Conservation (phyloP, 2,113 vertebrate species). For the Muntiacus muntjak region DNA sequence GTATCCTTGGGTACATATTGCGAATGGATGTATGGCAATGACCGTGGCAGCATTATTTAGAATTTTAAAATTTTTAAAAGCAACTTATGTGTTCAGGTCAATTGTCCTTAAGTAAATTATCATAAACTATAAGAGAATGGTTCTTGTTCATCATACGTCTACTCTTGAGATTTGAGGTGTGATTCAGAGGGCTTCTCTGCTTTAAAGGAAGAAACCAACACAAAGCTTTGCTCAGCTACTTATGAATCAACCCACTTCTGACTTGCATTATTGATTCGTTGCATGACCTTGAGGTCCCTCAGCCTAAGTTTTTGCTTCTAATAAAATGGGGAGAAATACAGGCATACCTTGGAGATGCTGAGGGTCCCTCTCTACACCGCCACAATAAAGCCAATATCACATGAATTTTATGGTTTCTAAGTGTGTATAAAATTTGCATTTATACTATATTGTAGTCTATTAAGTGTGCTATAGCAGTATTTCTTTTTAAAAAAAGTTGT, state of each 20-base stretch:
- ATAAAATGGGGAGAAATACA: not conserved
- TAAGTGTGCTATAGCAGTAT: not conserved
- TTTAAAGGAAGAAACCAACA: not conserved
- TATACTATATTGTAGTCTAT: not conserved
- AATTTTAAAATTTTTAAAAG: not conserved
- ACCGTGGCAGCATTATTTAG: rapidly evolving
- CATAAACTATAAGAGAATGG: rapidly evolving
- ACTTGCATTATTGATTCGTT: not conserved
- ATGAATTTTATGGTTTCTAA: not conserved
- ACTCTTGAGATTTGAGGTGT: not conserved
- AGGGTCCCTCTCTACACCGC: not conserved
- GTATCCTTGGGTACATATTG: rapidly evolving
- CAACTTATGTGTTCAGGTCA: not conserved
- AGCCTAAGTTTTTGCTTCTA: not conserved
- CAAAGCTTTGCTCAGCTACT: not conserved
- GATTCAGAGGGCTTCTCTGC: not conserved
- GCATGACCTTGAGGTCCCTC: not conserved
- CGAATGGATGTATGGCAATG: not conserved
- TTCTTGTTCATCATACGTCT: not conserved
- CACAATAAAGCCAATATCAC: not conserved
- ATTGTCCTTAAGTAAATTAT: not conserved
- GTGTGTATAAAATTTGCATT: not conserved
- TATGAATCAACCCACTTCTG: not conserved
- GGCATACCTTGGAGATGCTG: not conserved
- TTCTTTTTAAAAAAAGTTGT: not conserved